Evolutionary conservation across 2,797 vertebrate genomes (phyloP), one percentile per base, ranked within the genome.

Genomic region (Linurgus olivaceus): DNA sequence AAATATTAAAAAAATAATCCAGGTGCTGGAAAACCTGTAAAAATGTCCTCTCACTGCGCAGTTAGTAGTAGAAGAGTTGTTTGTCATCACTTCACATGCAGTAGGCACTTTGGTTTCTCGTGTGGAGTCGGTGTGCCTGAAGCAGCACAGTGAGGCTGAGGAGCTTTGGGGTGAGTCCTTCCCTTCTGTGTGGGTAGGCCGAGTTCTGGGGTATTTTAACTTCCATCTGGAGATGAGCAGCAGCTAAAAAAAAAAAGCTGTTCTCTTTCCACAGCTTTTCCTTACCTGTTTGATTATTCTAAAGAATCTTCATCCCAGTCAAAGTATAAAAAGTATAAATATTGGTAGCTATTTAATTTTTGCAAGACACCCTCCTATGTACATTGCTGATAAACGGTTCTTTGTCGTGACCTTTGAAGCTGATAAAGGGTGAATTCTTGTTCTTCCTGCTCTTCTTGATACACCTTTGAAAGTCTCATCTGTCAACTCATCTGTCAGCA

Each of bases 81-180:
- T 75, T 68, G 44, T 44, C 31, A 2, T 58, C 26, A 37, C 13
- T 62, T 84, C 9, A 21, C 1, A 0, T 40, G 37, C 48, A 18
- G 47, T 7, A 33, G 66, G 12, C 11, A 9, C 0, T 58, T 61
- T 44, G 51, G 3, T 62, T 40, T 79, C 54, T 48, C 0, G 0
- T 33, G 23, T 35, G 18, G 40, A 48, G 33, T 40, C 10, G 1
- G 38, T 48, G 20, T 29, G 47, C 18, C 28, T 63, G 72, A 38
- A 73, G 40, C 40, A 62, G 59, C 23, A 0, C 6, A 4, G 28
- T 25, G 31, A 63, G 47, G 59, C 47, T 62, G 55, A 51, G 67
- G 59, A 45, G 40, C 45, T 51, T 12, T 35, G 55, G 25, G 17
- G 5, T 3, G 18, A 62, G 20, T 37, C 4, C 9, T 35, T 42